These are phyloP conservation scores for Pseudomyrmex dendroicus DNA, from an alignment of 1,140 invertebrate genomes.

Conservation along the genomic window DNA sequence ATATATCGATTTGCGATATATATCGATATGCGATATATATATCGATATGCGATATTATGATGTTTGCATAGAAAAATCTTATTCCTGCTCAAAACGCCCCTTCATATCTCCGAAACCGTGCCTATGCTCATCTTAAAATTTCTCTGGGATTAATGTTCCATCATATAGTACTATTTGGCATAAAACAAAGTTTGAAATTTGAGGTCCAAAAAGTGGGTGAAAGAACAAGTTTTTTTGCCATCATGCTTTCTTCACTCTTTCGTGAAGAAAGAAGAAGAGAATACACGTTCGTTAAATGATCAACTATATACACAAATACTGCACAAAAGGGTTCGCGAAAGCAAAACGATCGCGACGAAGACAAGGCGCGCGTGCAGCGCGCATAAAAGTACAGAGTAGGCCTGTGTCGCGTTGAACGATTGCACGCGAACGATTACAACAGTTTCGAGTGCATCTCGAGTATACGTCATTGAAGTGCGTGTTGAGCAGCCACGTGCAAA, in stretches of 20 bases:
- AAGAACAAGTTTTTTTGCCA: background rate
- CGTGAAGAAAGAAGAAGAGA: background rate
- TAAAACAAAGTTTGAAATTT: too few relatives aligned
- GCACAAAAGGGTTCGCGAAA: constrained; percentile 28
- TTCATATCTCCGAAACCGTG: too few relatives aligned
- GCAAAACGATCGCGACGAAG: constrained; percentile 49
- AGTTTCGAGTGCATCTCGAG: constrained; percentile 39
- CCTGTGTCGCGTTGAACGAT: constrained; percentile 16
- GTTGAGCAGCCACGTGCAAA: constrained; percentile 29
- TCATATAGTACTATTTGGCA: too few relatives aligned
- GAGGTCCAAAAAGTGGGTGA: too few relatives aligned
- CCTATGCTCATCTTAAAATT: too few relatives aligned
- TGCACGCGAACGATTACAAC: constrained; percentile 33
- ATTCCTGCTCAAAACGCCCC: too few relatives aligned
- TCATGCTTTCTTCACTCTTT: too few relatives aligned
- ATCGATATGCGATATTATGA: too few relatives aligned
- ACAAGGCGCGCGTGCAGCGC: constrained; percentile 34
- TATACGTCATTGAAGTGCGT: constrained; percentile 9
- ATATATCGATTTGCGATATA: too few relatives aligned
- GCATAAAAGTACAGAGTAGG: constrained; percentile 31
- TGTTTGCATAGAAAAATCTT: too few relatives aligned
- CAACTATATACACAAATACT: constrained; percentile 16
- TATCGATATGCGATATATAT: too few relatives aligned
- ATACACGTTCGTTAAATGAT: constrained; percentile 29
- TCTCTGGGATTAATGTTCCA: too few relatives aligned